A percentile compares a stretch with the other conserved stretches of the same genome.
These are phyloP conservation scores for Hippocampus mohnikei DNA, from an alignment of 2,113 vertebrate species.

Conservation along the genomic window DNA sequence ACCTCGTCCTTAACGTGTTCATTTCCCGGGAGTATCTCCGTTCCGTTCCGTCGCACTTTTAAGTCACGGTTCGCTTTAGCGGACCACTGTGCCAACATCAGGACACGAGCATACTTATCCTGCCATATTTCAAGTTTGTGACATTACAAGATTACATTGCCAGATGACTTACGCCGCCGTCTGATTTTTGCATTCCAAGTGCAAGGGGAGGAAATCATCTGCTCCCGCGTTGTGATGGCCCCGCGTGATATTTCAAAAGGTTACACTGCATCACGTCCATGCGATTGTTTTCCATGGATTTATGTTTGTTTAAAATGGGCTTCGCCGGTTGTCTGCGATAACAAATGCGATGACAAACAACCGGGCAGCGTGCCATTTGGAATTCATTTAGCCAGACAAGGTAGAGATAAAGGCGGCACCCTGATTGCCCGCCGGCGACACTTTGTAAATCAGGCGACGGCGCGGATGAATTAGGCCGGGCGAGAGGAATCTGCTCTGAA, in stretches of 20 bases:
- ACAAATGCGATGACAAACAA: conserved; percentile 73
- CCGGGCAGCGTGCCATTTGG: conserved; percentile 69
- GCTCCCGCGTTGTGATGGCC: conserved; percentile 58
- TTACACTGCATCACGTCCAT: conserved; percentile 67
- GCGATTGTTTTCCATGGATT: conserved; percentile 70
- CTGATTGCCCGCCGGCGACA: conserved; percentile 44
- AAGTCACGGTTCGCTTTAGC: conserved; percentile 1
- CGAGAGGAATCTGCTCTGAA: conserved; percentile 56
- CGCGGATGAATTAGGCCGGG: conserved; percentile 53
- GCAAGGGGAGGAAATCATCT: conserved; percentile 32
- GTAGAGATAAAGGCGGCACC: conserved; percentile 64
- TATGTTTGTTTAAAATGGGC: conserved; percentile 72
- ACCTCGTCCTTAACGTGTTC: not conserved
- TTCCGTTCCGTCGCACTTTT: not conserved
- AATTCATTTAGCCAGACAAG: conserved; percentile 66
- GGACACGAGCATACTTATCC: conserved; percentile 30
- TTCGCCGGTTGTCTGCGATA: conserved; percentile 69
- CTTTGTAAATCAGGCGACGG: conserved; percentile 60
- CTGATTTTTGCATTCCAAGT: conserved; percentile 44
- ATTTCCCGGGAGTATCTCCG: not conserved
- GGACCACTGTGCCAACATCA: conserved; percentile 15
- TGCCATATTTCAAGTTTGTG: conserved; percentile 31
- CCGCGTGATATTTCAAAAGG: conserved; percentile 77
- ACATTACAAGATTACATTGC: conserved; percentile 22
- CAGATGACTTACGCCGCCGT: conserved; percentile 37